phyloP scores from a whole-genome alignment of 2,113 vertebrate species.

The Corapipo altera region DNA sequence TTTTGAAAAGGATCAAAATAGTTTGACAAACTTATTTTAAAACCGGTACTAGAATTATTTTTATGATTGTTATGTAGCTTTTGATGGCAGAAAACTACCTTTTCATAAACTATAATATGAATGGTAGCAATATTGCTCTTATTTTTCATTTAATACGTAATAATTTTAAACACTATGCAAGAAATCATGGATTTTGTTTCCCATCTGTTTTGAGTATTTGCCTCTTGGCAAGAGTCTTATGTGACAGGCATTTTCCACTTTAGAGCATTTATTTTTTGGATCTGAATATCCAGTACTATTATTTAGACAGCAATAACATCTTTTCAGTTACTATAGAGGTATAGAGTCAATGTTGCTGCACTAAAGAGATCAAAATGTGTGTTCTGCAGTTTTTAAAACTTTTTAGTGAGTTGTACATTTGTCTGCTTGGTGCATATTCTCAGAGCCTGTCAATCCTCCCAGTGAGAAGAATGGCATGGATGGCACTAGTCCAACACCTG shows the following conservation, averaged over 20 bases:
- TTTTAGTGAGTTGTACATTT: background rate
- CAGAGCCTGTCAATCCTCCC: background rate
- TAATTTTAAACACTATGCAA: background rate
- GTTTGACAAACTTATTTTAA: background rate
- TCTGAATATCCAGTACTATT: background rate
- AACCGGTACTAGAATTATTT: background rate
- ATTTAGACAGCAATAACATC: background rate
- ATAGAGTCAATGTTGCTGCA: background rate
- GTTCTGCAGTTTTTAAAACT: background rate
- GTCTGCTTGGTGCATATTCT: background rate
- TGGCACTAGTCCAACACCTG: background rate
- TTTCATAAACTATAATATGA: background rate
- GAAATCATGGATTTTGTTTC: background rate
- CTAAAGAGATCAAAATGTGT: background rate
- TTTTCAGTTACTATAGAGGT: background rate
- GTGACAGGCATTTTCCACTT: slow-evolving; percentile 15
- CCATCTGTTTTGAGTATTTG: background rate
- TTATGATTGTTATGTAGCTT: background rate
- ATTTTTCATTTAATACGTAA: background rate
- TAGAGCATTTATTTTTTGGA: background rate
- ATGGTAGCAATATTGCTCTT: background rate
- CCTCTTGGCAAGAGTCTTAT: background rate
- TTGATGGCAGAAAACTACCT: background rate
- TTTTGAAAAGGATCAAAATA: background rate
- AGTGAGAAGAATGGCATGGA: background rate